Evolutionary conservation across 1,140 invertebrate species (phyloP).

Genomic region (Hylyphantes graminicola): DNA sequence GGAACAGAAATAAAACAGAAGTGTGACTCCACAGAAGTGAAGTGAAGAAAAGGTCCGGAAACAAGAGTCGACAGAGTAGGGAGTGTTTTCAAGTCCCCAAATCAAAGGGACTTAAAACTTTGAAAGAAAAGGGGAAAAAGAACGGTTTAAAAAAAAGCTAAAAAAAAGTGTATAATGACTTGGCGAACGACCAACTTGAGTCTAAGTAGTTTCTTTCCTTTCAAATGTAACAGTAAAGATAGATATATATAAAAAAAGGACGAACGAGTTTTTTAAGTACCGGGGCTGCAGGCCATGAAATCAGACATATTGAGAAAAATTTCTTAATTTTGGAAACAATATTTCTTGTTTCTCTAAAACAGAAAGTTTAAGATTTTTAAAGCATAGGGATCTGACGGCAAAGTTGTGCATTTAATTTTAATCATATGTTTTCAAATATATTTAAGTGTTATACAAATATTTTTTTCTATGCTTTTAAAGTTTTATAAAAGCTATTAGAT

Average conservation of each 20-base stretch:
- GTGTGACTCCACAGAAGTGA: conserved; percentile 7
- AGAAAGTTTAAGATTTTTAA: too few species aligned
- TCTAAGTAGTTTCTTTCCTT: conserved; percentile 38
- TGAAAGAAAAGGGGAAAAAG: conserved; percentile 15
- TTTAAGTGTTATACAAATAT: too few species aligned
- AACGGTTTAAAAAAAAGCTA: not conserved
- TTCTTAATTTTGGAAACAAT: conserved; percentile 37
- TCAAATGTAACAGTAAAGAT: conserved; percentile 25
- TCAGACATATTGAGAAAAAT: conserved; percentile 34
- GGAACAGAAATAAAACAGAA: not conserved
- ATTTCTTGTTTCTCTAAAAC: conserved; percentile 14
- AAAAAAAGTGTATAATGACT: conserved; percentile 49
- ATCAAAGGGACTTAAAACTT: conserved; percentile 44
- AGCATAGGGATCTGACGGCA: too few species aligned
- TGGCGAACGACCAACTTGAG: conserved; percentile 44
- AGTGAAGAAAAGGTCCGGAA: conserved; percentile 27
- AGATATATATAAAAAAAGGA: not conserved
- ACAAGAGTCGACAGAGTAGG: conserved; percentile 12
- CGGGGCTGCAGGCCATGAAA: conserved; percentile 26
- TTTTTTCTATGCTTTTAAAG: too few species aligned
- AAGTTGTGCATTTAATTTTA: too few species aligned
- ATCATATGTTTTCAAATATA: too few species aligned
- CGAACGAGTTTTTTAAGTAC: conserved; percentile 27
- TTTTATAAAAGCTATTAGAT: too few species aligned
- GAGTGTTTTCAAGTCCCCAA: conserved; percentile 34